phyloP scores from a whole-genome alignment of 2,888 invertebrate species.

The Agonopterix alstromeriana region DNA sequence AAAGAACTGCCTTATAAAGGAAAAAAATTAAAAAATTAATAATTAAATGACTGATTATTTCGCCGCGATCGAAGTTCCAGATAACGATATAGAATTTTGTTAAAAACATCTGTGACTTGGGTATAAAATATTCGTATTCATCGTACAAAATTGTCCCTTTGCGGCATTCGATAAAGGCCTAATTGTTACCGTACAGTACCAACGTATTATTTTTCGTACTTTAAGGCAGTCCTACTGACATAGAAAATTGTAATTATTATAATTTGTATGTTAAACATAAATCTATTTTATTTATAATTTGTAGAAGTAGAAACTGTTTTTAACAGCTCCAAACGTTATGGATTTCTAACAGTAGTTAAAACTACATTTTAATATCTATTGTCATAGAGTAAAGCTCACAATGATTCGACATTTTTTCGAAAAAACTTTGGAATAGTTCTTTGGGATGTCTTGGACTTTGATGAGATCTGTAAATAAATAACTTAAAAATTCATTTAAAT shows the following conservation, averaged over 20 bases:
- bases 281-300: neutral
- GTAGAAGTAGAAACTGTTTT: neutral
- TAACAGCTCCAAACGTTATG: neutral
- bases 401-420: constrained; percentile 12
- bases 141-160: too few species aligned
- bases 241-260: neutral
- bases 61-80: too few species aligned
- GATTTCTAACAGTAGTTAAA: neutral
- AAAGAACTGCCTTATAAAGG: too few species aligned
- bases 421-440: constrained; percentile 47
- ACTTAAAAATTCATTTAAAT: neutral
- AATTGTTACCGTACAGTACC: neutral
- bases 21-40: too few species aligned
- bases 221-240: neutral
- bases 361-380: constrained; percentile 34
- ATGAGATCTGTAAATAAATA: constrained; percentile 35
- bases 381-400: constrained; percentile 60
- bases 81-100: too few species aligned
- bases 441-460: constrained; percentile 42
- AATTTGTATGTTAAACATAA: neutral
- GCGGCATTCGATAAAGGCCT: too few species aligned
- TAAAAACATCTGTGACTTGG: too few species aligned
- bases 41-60: too few species aligned
- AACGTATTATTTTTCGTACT: neutral
- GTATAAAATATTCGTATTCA: too few species aligned